Conservation (phyloP, 2,797 vertebrate genomes). For the Calcarius lapponicus region DNA sequence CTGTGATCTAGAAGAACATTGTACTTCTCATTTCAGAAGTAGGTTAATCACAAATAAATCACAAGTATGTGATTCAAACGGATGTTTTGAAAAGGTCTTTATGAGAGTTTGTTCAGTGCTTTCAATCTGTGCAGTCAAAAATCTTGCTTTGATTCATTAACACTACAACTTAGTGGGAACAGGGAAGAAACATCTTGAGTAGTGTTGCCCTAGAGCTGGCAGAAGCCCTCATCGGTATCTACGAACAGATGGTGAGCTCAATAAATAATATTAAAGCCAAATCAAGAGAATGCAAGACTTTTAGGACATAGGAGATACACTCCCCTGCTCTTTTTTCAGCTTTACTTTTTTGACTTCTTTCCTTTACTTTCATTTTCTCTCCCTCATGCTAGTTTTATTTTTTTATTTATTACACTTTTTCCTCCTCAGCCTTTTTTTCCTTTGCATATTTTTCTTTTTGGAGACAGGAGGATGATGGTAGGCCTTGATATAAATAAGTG, state of each 20-base stretch:
- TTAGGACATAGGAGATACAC: not conserved
- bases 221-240: not conserved
- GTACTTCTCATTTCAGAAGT: not conserved
- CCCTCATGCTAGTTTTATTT: not conserved
- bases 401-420: not conserved
- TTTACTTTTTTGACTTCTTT: not conserved
- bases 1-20: not conserved
- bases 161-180: not conserved
- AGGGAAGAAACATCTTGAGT: not conserved
- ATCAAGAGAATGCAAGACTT: not conserved
- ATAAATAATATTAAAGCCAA: not conserved
- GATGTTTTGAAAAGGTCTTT: not conserved
- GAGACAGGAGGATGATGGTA: not conserved
- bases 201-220: not conserved
- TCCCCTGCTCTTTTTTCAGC: not conserved
- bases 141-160: not conserved
- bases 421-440: not conserved
- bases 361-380: not conserved
- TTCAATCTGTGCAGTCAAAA: not conserved
- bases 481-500: not conserved
- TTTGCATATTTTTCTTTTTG: not conserved
- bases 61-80: not conserved
- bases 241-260: not conserved
- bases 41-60: not conserved
- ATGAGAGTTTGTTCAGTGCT: not conserved